Percentiles rank a stretch among this genome's conserved stretches.
phyloP scores from a whole-genome alignment of 2,888 invertebrate species.

The Lysandra bellargus region DNA sequence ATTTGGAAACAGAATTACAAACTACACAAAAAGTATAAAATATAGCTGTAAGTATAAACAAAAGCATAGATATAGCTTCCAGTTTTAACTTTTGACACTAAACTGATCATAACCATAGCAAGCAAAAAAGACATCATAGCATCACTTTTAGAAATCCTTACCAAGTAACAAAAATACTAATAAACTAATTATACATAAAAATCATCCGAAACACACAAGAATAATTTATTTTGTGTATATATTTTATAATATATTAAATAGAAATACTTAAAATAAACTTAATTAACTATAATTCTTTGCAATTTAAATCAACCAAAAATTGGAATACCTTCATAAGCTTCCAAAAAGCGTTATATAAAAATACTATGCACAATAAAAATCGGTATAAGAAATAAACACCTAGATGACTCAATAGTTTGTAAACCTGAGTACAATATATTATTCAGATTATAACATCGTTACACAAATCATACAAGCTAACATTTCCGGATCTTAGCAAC shows the following conservation, averaged over 20 bases:
- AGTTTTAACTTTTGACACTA: background rate
- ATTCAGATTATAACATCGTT: background rate
- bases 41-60: background rate
- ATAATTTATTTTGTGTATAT: conserved; percentile 11
- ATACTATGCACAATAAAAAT: background rate
- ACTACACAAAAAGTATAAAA: background rate
- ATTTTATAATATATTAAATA: conserved; percentile 2
- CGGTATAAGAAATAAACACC: background rate
- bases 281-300: background rate
- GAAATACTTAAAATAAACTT: conserved; percentile 6
- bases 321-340: conserved; percentile 6
- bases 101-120: background rate
- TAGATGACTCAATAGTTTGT: conserved; percentile 6
- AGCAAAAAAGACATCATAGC: conserved; percentile 25
- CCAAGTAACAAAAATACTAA: conserved; percentile 17
- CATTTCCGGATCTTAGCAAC: background rate
- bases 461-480: background rate
- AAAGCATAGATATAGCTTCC: background rate
- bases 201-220: background rate
- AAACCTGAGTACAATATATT: conserved; percentile 3
- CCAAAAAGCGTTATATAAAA: conserved; percentile 11
- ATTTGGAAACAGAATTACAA: background rate
- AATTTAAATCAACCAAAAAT: background rate
- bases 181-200: conserved; percentile 22
- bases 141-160: conserved; percentile 22